Percentiles rank a stretch among this genome's conserved stretches.
phyloP scores from a whole-genome alignment of 1,140 invertebrate species.

The Lepidurus couesii region DNA sequence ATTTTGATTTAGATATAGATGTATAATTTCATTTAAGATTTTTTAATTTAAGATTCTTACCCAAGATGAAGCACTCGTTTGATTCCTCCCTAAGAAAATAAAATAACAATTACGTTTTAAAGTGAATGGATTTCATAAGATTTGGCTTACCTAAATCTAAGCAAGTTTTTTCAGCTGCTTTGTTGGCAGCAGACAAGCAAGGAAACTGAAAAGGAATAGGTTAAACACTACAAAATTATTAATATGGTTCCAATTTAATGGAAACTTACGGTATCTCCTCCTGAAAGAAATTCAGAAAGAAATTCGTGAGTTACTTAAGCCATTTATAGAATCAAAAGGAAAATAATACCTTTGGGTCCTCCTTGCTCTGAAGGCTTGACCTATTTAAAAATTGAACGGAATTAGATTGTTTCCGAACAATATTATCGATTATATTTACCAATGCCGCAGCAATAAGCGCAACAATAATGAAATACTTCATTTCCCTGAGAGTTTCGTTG shows the following conservation, averaged over 20 bases:
- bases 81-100: neutral
- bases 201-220: neutral
- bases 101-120: neutral
- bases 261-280: neutral
- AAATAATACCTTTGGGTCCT: neutral
- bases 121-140: neutral
- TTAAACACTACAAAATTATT: neutral
- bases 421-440: neutral
- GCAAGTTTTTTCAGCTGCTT: constrained; percentile 6
- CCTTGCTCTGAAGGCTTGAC: neutral
- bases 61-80: neutral
- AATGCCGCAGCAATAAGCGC: neutral
- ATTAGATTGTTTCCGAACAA: neutral
- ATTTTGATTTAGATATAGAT: neutral
- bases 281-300: neutral
- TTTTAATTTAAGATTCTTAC: neutral
- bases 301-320: neutral
- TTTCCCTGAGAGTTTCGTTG: neutral
- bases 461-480: neutral
- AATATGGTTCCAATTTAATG: neutral
- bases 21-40: neutral
- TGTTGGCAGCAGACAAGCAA: neutral
- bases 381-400: neutral
- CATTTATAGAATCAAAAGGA: neutral
- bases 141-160: neutral